phyloP scores from a whole-genome alignment of 37 sponge, comb jelly and placozoan genomes.

The Beroe forskalii region DNA sequence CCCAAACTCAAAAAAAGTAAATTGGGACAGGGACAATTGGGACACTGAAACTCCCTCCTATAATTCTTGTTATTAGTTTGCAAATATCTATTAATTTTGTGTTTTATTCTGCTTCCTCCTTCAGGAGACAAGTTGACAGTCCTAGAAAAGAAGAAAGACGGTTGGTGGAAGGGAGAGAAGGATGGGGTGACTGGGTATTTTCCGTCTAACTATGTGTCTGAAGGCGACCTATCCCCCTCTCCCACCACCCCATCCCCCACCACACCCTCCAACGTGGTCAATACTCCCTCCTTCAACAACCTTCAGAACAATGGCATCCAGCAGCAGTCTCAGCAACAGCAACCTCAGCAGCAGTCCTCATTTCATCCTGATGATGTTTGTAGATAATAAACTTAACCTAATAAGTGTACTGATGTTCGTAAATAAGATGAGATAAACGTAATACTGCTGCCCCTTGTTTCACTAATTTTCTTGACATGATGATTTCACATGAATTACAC shows the following conservation, averaged over 20 bases:
- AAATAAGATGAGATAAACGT: no score
- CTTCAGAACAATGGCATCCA: neutral
- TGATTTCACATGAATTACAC: no score
- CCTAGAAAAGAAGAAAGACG: conserved; percentile 90
- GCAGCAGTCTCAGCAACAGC: neutral
- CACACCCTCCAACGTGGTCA: neutral
- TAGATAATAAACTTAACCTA: no score
- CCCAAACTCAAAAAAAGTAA: no score
- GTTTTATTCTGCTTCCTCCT: no score
- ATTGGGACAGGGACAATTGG: no score
- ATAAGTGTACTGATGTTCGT: no score
- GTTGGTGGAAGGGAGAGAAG: conserved; percentile 90
- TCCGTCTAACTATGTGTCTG: conserved; percentile 93
- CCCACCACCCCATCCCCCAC: conserved; percentile 7
- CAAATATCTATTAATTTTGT: no score
- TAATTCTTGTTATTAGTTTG: no score
- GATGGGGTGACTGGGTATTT: conserved; percentile 82
- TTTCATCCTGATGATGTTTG: conserved; percentile 43
- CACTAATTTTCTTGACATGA: no score
- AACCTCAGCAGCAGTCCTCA: neutral
- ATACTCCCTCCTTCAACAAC: neutral
- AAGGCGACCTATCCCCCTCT: conserved; percentile 51
- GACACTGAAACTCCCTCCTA: no score
- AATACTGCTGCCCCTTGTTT: no score
- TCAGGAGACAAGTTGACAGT: conserved; percentile 78